Percentiles rank a stretch among this genome's conserved stretches.
Conservation (phyloP, 1,140 invertebrate species). For the Drosophila sp. region DNA sequence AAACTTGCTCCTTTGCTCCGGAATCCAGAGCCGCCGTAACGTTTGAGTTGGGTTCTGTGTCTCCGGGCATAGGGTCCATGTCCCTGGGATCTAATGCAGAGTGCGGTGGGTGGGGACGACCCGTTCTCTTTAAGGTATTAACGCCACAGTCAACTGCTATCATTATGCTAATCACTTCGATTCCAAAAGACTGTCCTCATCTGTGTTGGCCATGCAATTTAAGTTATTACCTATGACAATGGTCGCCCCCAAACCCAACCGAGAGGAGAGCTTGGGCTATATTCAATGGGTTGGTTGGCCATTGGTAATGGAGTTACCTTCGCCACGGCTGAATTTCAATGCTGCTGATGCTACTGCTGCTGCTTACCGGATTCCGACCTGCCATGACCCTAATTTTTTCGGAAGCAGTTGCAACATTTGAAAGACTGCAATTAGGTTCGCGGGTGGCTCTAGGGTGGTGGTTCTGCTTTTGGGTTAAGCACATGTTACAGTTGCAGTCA, state of each 20-base stretch:
- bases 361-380: slow-evolving; percentile 1
- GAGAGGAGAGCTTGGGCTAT: background rate
- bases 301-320: slow-evolving; percentile 4
- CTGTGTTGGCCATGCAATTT: background rate
- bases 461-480: slow-evolving; percentile 63
- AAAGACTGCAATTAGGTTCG: slow-evolving; percentile 60
- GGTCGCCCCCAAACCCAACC: background rate
- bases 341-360: slow-evolving; percentile 41
- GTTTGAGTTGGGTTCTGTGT: background rate
- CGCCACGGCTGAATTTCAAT: slow-evolving; percentile 25
- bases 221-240: slow-evolving; percentile 5
- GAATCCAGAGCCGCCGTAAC: slow-evolving; percentile 12
- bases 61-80: slow-evolving; percentile 17
- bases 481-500: slow-evolving; percentile 58
- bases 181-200: slow-evolving; percentile 1
- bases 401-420: slow-evolving; percentile 63
- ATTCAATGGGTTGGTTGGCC: slow-evolving; percentile 5
- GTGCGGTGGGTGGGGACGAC: slow-evolving; percentile 25
- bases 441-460: slow-evolving; percentile 32
- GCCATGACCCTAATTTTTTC: slow-evolving; percentile 64
- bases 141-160: slow-evolving; percentile 42
- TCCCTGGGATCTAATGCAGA: slow-evolving; percentile 22
- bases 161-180: slow-evolving; percentile 55
- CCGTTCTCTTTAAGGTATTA: slow-evolving; percentile 49
- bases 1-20: slow-evolving; percentile 47